Evolutionary conservation across 92 coral and sea anemone species (phyloP).

Genomic region (Porites cylindrica): DNA sequence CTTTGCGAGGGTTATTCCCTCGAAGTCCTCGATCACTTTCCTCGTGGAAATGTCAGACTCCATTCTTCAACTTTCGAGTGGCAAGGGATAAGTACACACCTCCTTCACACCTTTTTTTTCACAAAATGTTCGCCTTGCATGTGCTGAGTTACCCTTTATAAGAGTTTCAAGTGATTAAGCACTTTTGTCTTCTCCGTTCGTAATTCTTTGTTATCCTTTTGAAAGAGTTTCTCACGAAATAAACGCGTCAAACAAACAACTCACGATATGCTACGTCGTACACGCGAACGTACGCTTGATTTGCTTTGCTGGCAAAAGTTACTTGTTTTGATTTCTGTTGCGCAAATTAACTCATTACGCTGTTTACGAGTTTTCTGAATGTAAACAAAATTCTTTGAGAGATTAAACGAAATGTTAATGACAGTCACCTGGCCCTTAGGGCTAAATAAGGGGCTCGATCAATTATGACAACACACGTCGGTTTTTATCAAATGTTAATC

Average conservation of each 20-base stretch:
- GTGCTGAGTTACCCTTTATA: not conserved
- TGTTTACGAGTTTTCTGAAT: slow-evolving; percentile 16
- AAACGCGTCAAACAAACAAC: slow-evolving; percentile 9
- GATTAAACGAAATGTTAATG: not conserved
- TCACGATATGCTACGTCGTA: no score
- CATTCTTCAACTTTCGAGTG: slow-evolving; percentile 13
- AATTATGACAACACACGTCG: no score
- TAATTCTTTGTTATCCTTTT: not conserved
- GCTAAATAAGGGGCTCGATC: no score
- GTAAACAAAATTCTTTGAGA: slow-evolving; percentile 37
- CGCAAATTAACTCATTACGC: not conserved
- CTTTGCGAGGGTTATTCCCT: slow-evolving; percentile 63
- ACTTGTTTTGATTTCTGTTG: not conserved
- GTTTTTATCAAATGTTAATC: no score
- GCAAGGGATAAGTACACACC: slow-evolving; percentile 3
- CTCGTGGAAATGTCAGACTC: slow-evolving; percentile 32
- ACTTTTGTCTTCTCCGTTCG: slow-evolving; percentile 10
- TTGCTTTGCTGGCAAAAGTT: not conserved
- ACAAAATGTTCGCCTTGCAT: not conserved
- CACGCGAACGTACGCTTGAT: not conserved
- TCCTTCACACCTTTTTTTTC: slow-evolving; percentile 35
- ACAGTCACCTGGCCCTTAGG: not conserved
- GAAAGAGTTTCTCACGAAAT: slow-evolving; percentile 17
- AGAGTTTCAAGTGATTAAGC: not conserved
- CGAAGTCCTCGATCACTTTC: slow-evolving; percentile 28